Percentiles rank a stretch among this genome's conserved stretches.
phyloP scores from a whole-genome alignment of 1,140 invertebrate species.

The Lethrus apterus region DNA sequence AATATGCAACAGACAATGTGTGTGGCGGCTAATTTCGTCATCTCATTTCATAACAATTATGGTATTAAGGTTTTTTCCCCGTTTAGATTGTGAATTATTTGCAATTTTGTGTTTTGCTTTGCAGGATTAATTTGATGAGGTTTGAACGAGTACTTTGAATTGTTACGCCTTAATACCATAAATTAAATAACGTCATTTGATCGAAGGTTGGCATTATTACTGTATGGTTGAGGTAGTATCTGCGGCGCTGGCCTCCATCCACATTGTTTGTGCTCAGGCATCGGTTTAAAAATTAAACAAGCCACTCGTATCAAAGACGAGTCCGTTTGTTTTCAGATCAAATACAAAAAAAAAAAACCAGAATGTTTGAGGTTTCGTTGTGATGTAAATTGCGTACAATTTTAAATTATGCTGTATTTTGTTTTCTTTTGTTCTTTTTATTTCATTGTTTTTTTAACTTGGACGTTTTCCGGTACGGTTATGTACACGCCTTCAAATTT shows the following conservation, averaged over 20 bases:
- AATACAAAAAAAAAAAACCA: too few species aligned
- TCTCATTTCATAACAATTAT: conserved; percentile 4
- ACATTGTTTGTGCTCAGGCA: conserved; percentile 76
- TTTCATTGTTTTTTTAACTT: conserved; percentile 20
- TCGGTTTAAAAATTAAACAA: conserved; percentile 6
- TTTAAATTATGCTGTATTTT: conserved; percentile 1
- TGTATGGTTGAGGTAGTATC: conserved; percentile 24
- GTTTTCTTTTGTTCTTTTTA: conserved; percentile 10
- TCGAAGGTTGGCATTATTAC: background rate
- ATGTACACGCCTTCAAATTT: conserved; percentile 32
- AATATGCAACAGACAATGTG: conserved; percentile 43
- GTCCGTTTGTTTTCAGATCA: conserved; percentile 23
- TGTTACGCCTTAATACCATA: conserved; percentile 7
- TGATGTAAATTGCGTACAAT: conserved; percentile 29
- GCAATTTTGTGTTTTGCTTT: background rate
- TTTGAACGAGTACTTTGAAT: background rate
- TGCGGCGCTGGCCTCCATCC: conserved; percentile 67
- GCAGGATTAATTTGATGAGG: background rate
- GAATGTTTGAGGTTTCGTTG: too few species aligned
- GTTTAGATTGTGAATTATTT: background rate
- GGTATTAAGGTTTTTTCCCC: conserved; percentile 4
- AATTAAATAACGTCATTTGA: background rate
- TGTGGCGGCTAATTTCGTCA: conserved; percentile 38
- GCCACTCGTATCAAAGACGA: conserved; percentile 9
- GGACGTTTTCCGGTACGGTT: conserved; percentile 32